Conservation (phyloP, 30 jellyfish, hydroid and myxozoan species). For the Cassiopea andromeda region DNA sequence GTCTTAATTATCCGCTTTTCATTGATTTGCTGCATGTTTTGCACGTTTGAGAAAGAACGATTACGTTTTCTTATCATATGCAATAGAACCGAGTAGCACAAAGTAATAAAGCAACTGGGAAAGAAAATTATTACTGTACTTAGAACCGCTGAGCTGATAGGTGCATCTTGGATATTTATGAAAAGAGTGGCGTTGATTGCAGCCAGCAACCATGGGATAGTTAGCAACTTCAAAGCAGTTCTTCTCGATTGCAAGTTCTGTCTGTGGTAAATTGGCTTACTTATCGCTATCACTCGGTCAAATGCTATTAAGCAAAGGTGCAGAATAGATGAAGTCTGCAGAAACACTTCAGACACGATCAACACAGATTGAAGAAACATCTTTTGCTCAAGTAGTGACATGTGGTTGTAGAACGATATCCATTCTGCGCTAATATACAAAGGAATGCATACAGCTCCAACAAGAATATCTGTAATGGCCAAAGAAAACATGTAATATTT, state of each 20-base stretch:
- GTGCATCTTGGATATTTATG: background rate
- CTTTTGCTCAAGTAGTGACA: background rate
- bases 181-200: background rate
- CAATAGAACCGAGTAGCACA: background rate
- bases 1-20: background rate
- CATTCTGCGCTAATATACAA: background rate
- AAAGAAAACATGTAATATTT: slow-evolving; percentile 17
- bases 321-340: slow-evolving; percentile 1
- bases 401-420: background rate
- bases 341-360: background rate
- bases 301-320: slow-evolving; percentile 2
- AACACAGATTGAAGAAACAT: background rate
- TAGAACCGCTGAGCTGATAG: background rate
- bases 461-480: slow-evolving; percentile 32
- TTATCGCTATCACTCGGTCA: background rate
- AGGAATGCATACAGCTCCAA: slow-evolving; percentile 17
- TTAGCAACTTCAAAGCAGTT: background rate
- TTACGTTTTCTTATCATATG: background rate
- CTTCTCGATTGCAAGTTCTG: background rate
- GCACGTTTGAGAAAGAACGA: background rate
- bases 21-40: background rate
- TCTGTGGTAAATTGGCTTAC: background rate
- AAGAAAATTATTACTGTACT: background rate
- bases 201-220: slow-evolving; percentile 14
- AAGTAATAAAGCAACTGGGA: background rate